These are phyloP conservation scores for Champsocephalus gunnari DNA, from an alignment of 2,797 vertebrate genomes.

Conservation along the genomic window DNA sequence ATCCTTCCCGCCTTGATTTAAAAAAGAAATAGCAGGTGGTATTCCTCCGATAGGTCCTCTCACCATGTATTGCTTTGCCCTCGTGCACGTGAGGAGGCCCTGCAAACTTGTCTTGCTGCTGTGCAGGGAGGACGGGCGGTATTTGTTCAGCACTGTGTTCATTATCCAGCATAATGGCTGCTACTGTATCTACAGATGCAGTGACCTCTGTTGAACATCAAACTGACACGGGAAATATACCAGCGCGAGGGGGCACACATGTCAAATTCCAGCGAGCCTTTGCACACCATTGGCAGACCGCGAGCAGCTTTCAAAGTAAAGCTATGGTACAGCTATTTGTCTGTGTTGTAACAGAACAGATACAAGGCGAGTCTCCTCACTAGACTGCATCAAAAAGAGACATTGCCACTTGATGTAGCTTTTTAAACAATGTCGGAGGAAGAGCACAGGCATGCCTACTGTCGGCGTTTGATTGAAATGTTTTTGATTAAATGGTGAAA, in stretches of 20 bases:
- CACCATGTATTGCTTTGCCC: constrained; percentile 83
- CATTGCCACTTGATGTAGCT: constrained; percentile 31
- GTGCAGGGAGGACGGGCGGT: constrained; percentile 53
- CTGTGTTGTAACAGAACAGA: constrained; percentile 57
- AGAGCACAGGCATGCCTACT: constrained; percentile 1
- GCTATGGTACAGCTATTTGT: constrained; percentile 52
- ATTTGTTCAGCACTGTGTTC: constrained; percentile 76
- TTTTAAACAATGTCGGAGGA: constrained; percentile 52
- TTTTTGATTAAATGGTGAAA: constrained; percentile 45
- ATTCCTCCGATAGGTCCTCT: constrained; percentile 81
- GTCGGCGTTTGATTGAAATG: constrained; percentile 26
- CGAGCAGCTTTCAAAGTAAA: constrained; percentile 56
- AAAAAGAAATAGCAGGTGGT: constrained; percentile 86
- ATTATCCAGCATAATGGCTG: constrained; percentile 74
- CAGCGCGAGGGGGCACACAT: constrained; percentile 56
- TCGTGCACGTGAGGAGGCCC: constrained; percentile 75
- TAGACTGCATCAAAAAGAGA: constrained; percentile 47
- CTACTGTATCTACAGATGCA: constrained; percentile 72
- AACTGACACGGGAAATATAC: constrained; percentile 73
- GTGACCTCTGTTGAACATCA: constrained; percentile 76
- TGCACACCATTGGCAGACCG: constrained; percentile 25
- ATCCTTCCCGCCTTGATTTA: constrained; percentile 81
- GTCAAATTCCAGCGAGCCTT: constrained; percentile 67
- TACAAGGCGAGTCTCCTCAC: constrained; percentile 55
- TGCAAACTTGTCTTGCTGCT: constrained; percentile 66